Conservation (phyloP, 1,140 invertebrate genomes). For the Pseudomyrmex flavicornis region DNA sequence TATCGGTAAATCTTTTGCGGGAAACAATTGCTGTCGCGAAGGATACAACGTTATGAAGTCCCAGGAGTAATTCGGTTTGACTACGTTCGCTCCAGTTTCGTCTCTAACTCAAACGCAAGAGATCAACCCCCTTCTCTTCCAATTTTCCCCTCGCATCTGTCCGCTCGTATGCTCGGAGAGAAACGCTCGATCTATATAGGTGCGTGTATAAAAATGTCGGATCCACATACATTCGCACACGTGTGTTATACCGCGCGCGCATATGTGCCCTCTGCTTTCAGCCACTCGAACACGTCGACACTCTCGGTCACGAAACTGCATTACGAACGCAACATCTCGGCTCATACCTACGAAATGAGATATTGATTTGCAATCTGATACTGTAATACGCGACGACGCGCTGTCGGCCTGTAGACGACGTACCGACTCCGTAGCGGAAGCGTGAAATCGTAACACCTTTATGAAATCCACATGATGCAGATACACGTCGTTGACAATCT, state of each 20-base stretch:
- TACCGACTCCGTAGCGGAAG: constrained; percentile 51
- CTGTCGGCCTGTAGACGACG: constrained; percentile 66
- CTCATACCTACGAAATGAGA: constrained; percentile 82
- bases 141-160: constrained; percentile 58
- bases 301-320: constrained; percentile 78
- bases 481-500: not conserved
- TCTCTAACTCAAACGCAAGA: constrained; percentile 59
- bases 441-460: constrained; percentile 54
- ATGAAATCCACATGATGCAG: constrained; percentile 45
- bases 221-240: constrained; percentile 18
- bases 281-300: constrained; percentile 59
- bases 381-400: constrained; percentile 74
- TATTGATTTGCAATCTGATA: constrained; percentile 83
- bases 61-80: constrained; percentile 81
- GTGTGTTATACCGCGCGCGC: constrained; percentile 26
- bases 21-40: constrained; percentile 60
- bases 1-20: constrained; percentile 41
- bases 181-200: constrained; percentile 36
- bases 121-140: constrained; percentile 53
- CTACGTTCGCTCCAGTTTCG: constrained; percentile 76
- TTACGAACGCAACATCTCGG: constrained; percentile 80
- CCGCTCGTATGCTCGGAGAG: not conserved
- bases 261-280: constrained; percentile 49
- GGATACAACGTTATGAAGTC: constrained; percentile 71
- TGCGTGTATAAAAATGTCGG: constrained; percentile 36